Evolutionary conservation across 2,797 vertebrate genomes (phyloP), one percentile per base, ranked within the genome.

Genomic region (Columba guinea): DNA sequence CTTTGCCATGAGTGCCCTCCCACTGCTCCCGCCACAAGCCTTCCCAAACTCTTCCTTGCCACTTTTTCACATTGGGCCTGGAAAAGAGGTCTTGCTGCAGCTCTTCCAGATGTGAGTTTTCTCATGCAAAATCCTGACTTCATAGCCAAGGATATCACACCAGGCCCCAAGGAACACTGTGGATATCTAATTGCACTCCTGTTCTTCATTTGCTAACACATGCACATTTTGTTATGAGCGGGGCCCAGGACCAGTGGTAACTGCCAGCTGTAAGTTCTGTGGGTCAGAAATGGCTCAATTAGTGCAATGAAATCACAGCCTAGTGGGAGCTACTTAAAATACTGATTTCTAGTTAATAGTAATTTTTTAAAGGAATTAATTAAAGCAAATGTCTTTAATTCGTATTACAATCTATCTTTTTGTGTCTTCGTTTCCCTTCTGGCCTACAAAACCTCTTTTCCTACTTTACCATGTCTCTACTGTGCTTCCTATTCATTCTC

Each of bases 371-470:
- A 88, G 6, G 62, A 80, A 76, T 76, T 90, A 74, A 90, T 90
- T 91, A 80, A 80, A 93, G 46, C 11, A 91, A 90, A 88, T 51
- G 37, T 56, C 65, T 91, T 93, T 58, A 70, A 80, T 82, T 87
- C 68, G 39, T 77, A 53, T 75, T 87, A 80, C 58, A 83, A 30
- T 67, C 52, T 84, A 39, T 78, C 68, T 87, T 90, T 78, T 69
- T n/a, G 28, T 35, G 24, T 76, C 51, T 94, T 87, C 69, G 59
- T 93, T 87, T 95, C 56, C 56, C 35, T 93, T 73, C 52, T 96
- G 60, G 53, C 49, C 88, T 82, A 89, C 44, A 82, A 88, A 94
- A 79, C 24, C 13, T 74, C 63, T 87, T 92, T 84, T 80, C 21
- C 34, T 74, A 46, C 68, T 23, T 70, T 80, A 37, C 74, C 32